Percentiles rank a stretch among this genome's conserved stretches.
Conservation (phyloP, 2,797 vertebrate species). For the Bovichtus variegatus region DNA sequence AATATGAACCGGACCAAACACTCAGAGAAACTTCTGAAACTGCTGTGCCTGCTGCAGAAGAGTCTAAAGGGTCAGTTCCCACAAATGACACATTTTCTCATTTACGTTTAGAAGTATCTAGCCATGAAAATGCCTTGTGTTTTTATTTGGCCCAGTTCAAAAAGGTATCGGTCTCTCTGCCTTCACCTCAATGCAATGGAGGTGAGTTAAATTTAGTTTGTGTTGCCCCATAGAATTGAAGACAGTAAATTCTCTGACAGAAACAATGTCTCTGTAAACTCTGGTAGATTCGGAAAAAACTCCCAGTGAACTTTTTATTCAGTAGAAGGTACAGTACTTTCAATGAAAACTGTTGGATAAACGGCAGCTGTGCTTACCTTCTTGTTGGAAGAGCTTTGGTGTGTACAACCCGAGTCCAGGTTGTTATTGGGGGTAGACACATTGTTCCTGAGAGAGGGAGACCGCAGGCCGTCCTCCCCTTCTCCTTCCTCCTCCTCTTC, state of each 20-base stretch:
- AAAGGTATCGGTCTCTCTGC: not conserved
- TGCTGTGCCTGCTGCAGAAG: not conserved
- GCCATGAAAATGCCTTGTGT: not conserved
- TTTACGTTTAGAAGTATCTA: not conserved
- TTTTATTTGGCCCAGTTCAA: not conserved
- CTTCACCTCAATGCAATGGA: not conserved
- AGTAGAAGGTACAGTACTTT: not conserved
- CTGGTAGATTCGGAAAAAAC: not conserved
- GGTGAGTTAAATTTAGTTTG: not conserved
- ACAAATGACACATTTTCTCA: not conserved
- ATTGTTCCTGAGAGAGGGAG: slow-evolving; percentile 89
- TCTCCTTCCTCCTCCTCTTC: slow-evolving; percentile 91
- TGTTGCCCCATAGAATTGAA: not conserved
- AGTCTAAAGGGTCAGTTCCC: not conserved
- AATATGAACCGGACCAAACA: not conserved
- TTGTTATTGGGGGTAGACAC: slow-evolving; percentile 91
- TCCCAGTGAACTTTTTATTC: slow-evolving; percentile 12
- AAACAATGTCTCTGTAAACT: not conserved
- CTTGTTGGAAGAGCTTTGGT: slow-evolving; percentile 91
- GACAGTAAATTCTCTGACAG: not conserved
- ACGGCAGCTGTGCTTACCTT: slow-evolving; percentile 88
- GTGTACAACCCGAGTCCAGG: slow-evolving; percentile 87
- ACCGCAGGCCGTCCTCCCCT: slow-evolving; percentile 78
- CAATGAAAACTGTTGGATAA: not conserved
- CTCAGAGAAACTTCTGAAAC: not conserved